Percentiles rank a stretch among this genome's conserved stretches.
phyloP scores from a whole-genome alignment of 2,113 vertebrate species.

The Penelope pileata region DNA sequence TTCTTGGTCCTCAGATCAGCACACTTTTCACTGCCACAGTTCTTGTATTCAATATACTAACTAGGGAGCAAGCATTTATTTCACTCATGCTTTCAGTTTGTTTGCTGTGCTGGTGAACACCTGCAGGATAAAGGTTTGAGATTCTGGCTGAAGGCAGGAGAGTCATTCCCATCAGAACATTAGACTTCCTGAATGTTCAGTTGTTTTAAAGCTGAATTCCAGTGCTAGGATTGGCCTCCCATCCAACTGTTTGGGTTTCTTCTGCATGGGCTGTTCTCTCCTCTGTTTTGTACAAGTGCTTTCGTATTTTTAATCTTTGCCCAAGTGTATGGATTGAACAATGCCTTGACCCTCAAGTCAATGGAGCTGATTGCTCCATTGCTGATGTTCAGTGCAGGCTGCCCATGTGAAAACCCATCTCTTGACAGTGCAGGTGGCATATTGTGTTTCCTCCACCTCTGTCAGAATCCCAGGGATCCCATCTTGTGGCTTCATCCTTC shows the following conservation, averaged over 20 bases:
- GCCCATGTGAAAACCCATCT: neutral
- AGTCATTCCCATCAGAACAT: neutral
- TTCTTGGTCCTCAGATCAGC: neutral
- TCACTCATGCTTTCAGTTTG: neutral
- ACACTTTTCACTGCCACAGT: neutral
- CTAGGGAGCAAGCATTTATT: neutral
- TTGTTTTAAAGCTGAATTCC: neutral
- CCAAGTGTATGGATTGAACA: neutral
- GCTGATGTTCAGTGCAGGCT: neutral
- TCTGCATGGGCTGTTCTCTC: neutral
- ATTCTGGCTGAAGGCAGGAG: neutral
- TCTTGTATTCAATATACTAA: neutral
- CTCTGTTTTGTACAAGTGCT: neutral
- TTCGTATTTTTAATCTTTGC: neutral
- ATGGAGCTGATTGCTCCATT: too few relatives aligned
- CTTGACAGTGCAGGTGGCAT: neutral
- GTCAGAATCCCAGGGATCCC: neutral
- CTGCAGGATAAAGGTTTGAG: neutral
- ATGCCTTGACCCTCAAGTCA: neutral
- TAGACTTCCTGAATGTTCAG: neutral
- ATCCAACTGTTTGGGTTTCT: neutral
- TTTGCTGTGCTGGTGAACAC: neutral
- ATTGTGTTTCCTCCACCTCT: neutral
- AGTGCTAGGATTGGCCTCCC: neutral
- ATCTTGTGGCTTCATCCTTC: neutral